Base-by-base conservation (phyloP, 2,797 vertebrate genomes). In the Euphonia xanthogaster region DNA sequence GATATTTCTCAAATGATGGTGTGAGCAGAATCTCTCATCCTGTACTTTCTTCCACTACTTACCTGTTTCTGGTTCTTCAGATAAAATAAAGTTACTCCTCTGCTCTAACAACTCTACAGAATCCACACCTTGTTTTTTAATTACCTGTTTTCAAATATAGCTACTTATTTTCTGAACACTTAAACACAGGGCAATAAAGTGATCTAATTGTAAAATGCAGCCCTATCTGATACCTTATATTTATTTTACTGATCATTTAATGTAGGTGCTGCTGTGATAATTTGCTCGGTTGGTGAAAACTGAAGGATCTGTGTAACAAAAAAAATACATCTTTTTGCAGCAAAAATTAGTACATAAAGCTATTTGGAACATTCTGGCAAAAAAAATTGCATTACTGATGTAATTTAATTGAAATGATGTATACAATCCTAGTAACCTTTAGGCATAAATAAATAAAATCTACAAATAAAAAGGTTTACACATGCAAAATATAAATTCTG, bases 381-480 rank as follows among this genome's bases (percentile, higher is more conserved):
- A 94, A 83, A 25, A 23, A 82, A 73, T 55, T 78, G 18, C 67
- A 21, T 28, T 79, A 14, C 17, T 73, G 22, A 15, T 85, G 76
- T 33, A 86, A 22, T 75, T 37, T 28, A 40, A 9, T 60, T 76
- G 42, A 50, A 40, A 27, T 72, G 80, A 21, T 51, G 6, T 37
- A 45, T 76, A 45, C 66, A 95, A 80, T 94, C 88, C 89, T 24
- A 60, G 94, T 94, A 96, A 94, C 75, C 40, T 96, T 96, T 93
- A 92, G 91, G 60, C 62, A 94, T 35, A 91, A 90, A 94, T 88
- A 88, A 96, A 83, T 30, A 48, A 74, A 76, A 90, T 62, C 42
- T 82, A 9, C 60, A 93, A 87, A 87, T 75, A 63, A 83, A 58
- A 79, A 80, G 35, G 45, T 96, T 94, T 82, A 55, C 48, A 51